These are phyloP conservation scores for Myotis vivesi DNA, from an alignment of 2,797 vertebrate genomes.

Conservation along the genomic window DNA sequence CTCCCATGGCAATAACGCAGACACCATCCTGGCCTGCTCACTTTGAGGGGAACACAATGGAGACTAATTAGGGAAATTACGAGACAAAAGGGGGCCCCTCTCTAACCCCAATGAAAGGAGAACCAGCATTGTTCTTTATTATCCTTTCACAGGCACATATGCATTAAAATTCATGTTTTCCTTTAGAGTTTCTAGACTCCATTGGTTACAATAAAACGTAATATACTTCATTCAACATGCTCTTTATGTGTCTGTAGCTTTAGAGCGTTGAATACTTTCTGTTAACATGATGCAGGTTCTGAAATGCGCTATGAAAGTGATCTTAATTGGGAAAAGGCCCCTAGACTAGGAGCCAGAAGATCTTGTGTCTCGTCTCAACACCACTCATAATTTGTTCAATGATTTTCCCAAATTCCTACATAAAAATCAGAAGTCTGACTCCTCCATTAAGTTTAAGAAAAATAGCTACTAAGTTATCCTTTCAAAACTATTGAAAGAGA, in stretches of 20 bases:
- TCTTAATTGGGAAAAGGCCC: background rate
- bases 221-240: background rate
- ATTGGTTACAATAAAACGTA: constrained; percentile 32
- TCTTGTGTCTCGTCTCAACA: background rate
- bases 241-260: background rate
- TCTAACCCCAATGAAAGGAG: constrained; percentile 57
- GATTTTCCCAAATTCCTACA: background rate
- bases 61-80: constrained; percentile 81
- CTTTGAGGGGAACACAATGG: constrained; percentile 67
- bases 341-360: background rate
- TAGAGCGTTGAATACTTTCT: background rate
- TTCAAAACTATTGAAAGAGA: background rate
- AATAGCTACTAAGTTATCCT: background rate
- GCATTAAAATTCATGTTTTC: background rate
- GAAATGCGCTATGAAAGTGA: background rate
- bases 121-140: constrained; percentile 60
- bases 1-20: constrained; percentile 77
- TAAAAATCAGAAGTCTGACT: background rate
- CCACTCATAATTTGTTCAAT: background rate
- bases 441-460: background rate
- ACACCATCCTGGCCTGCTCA: constrained; percentile 70
- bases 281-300: background rate
- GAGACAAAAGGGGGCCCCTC: constrained; percentile 63
- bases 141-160: constrained; percentile 27
- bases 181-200: constrained; percentile 34